phyloP scores from a whole-genome alignment of 2,888 invertebrate genomes.

The Tricholauxania praeusta region DNA sequence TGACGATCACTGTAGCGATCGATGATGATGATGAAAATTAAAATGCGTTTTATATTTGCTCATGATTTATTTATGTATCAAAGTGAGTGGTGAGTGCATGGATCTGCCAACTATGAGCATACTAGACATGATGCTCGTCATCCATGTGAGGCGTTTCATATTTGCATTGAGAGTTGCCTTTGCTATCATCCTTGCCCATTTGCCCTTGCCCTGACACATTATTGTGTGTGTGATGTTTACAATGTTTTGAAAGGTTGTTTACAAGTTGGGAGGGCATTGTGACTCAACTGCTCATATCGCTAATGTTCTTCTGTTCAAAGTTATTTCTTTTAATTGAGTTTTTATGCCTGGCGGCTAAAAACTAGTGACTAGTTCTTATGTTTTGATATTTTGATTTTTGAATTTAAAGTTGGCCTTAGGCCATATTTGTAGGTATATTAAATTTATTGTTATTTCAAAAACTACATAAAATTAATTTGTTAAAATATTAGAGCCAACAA shows the following conservation, averaged over 20 bases:
- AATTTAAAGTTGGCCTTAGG: too few relatives aligned
- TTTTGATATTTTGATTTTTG: too few relatives aligned
- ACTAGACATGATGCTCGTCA: neutral
- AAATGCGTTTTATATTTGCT: constrained; percentile 14
- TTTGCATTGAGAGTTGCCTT: neutral
- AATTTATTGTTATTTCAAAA: too few relatives aligned
- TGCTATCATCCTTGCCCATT: neutral
- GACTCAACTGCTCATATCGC: neutral
- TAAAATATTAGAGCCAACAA: too few relatives aligned
- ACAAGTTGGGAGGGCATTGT: constrained; percentile 14
- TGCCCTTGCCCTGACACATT: neutral
- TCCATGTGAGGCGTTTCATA: neutral
- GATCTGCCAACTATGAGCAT: neutral
- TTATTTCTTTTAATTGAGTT: constrained; percentile 31
- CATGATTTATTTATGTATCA: neutral
- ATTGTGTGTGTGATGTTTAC: constrained; percentile 15
- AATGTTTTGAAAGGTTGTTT: constrained; percentile 23
- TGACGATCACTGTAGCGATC: constrained; percentile 6
- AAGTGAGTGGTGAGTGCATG: too few relatives aligned
- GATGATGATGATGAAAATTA: constrained; percentile 11
- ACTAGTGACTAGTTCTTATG: neutral
- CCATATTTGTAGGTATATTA: too few relatives aligned
- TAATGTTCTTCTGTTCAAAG: constrained; percentile 14
- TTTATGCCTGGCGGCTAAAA: constrained; percentile 5
- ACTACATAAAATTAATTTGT: too few relatives aligned